phyloP scores from a whole-genome alignment of 2,113 vertebrate genomes.

The Microtus oregoni region DNA sequence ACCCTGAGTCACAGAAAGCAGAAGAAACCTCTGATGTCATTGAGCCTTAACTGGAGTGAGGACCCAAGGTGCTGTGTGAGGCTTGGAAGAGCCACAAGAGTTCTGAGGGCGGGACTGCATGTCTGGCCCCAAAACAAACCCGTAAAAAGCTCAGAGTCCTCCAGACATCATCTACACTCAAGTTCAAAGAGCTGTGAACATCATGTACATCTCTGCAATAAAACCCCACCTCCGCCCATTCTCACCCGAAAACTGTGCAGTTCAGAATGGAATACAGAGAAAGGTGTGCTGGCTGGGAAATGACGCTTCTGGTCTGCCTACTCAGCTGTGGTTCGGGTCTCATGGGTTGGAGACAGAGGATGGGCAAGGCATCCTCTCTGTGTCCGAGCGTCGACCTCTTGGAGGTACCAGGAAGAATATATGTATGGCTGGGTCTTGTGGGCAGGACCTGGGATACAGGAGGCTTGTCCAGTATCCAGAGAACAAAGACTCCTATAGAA shows the following conservation, averaged over 20 bases:
- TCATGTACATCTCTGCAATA: neutral
- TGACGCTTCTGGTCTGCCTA: neutral
- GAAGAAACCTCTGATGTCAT: neutral
- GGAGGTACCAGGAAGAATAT: neutral
- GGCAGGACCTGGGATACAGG: neutral
- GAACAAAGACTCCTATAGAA: constrained; percentile 41
- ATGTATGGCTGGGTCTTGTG: neutral
- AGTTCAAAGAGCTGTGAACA: neutral
- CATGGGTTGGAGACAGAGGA: neutral
- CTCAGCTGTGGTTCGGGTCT: neutral
- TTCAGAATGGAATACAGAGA: neutral
- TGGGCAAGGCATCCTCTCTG: neutral
- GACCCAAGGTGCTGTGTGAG: neutral
- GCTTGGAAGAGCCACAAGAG: neutral
- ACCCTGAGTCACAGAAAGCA: neutral
- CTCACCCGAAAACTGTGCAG: rapidly evolving
- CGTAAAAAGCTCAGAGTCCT: neutral
- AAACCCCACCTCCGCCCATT: neutral
- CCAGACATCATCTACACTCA: neutral
- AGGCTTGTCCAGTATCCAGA: neutral
- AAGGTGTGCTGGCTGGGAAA: rapidly evolving
- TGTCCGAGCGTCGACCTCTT: neutral
- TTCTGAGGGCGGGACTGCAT: neutral
- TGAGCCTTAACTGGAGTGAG: neutral
- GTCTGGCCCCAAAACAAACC: neutral